Conservation (phyloP, 2,888 invertebrate species). For the Gortyna flavago region DNA sequence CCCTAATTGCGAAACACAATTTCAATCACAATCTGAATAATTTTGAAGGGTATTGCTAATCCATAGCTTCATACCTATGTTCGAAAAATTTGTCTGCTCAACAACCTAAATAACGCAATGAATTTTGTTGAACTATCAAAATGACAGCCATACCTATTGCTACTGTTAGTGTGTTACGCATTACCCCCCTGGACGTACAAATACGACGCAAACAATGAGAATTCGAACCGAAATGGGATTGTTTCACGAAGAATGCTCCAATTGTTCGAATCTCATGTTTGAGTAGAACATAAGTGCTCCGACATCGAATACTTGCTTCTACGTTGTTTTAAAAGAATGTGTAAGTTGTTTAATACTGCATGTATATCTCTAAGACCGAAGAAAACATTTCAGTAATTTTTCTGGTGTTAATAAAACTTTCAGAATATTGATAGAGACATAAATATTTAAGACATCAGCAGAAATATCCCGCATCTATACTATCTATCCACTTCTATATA, state of each 20-base stretch:
- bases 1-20: not conserved
- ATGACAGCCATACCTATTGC: not conserved
- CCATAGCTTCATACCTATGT: not conserved
- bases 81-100: not conserved
- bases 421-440: not conserved
- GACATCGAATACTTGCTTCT: slow-evolving; percentile 19
- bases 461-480: not conserved
- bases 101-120: not conserved
- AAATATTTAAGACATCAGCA: not conserved
- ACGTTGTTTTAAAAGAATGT: slow-evolving; percentile 23
- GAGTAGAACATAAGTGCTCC: slow-evolving; percentile 11
- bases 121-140: not conserved
- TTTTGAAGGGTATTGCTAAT: not conserved
- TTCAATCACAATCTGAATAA: not conserved
- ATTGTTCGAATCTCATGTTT: not conserved
- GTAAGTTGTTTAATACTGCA: not conserved
- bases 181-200: not conserved
- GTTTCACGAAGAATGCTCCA: slow-evolving; percentile 14
- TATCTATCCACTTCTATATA: not conserved
- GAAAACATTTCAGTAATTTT: not conserved
- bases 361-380: not conserved
- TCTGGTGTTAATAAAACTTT: not conserved
- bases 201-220: not conserved
- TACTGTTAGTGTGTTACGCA: not conserved
- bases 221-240: not conserved